Base-by-base conservation (phyloP, 1,140 invertebrate genomes). In the Cydia splendana region DNA sequence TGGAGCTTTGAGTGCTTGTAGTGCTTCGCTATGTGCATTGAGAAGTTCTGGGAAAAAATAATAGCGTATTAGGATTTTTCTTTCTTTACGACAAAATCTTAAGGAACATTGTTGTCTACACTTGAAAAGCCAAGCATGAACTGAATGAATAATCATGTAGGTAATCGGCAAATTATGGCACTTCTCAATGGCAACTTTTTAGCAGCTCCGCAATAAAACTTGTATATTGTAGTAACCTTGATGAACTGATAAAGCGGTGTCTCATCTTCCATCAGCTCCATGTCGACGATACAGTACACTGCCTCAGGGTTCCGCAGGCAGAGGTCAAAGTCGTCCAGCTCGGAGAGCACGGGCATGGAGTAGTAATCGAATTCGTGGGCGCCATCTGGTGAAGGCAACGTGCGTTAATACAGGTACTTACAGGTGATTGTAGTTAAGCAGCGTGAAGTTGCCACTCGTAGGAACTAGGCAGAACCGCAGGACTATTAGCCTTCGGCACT, bases 171-270 rank as follows among this genome's bases (percentile, higher is more conserved):
- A 9, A 42, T 42, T 42, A 42, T 2, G 38, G 38, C 38, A 42
- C 38, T 42, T 42, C 38, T 42, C 38, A 42, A 42, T 42, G 9
- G 7, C 38, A 48, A 12, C 13, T 15, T 51, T 65, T 18, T 24
- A 45, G 67, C 65, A 13, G 18, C 62, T 48, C 53, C 77, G 0
- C 15, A 18, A 76, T 24, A 13, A 77, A 76, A 48, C 75, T 30
- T 1, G 12, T 15, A 69, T 51, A 65, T 6, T 71, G 74, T 81
- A n/a, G n/a, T n/a, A n/a, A 91, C 91, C 85, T 91, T 91, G 38
- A 93, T 93, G 79, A 86, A 93, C 74, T 88, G 85, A 53, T 91
- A 93, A n/a, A 93, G 45, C 2, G 90, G 89, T 0, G 90, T 90
- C 6, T 91, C 86, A 78, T 93, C 91, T 80, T 91, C 90, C 76